A percentile compares a stretch with the other conserved stretches of the same genome.
Conservation (phyloP, 2,888 invertebrate genomes). For the Fabriciana adippe region DNA sequence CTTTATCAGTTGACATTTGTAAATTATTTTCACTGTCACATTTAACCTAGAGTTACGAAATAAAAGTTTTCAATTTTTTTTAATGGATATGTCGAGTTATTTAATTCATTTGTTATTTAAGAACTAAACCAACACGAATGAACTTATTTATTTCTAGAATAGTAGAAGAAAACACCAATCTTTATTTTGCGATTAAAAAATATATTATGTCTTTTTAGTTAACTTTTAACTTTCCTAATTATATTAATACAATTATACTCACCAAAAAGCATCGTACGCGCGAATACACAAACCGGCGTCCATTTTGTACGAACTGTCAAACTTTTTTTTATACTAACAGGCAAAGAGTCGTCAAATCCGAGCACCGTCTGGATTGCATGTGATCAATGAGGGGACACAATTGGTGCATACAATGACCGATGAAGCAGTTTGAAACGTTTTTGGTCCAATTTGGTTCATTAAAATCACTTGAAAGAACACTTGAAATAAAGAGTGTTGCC, state of each 20-base stretch:
- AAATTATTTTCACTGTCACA: no score
- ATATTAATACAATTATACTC: slow-evolving; percentile 44
- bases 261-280: slow-evolving; percentile 63
- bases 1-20: no score
- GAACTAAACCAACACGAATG: no score
- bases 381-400: slow-evolving; percentile 61
- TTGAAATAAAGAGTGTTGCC: not conserved
- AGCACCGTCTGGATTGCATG: slow-evolving; percentile 55
- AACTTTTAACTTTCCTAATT: no score
- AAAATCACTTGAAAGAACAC: slow-evolving; percentile 14
- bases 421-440: slow-evolving; percentile 44
- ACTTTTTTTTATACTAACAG: slow-evolving; percentile 17
- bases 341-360: slow-evolving; percentile 53
- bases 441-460: slow-evolving; percentile 38
- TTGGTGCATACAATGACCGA: slow-evolving; percentile 60
- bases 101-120: no score
- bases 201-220: no score
- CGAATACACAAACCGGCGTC: slow-evolving; percentile 50
- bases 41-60: no score
- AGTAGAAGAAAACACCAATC: no score
- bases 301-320: slow-evolving; percentile 50
- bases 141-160: no score
- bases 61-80: no score
- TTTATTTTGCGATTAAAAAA: no score
- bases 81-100: no score